Percentiles rank a stretch among this genome's conserved stretches.
These are phyloP conservation scores for honey bee (Apis mellifera) DNA, from an alignment of 1,140 invertebrate genomes.

Conservation along the genomic window DNA sequence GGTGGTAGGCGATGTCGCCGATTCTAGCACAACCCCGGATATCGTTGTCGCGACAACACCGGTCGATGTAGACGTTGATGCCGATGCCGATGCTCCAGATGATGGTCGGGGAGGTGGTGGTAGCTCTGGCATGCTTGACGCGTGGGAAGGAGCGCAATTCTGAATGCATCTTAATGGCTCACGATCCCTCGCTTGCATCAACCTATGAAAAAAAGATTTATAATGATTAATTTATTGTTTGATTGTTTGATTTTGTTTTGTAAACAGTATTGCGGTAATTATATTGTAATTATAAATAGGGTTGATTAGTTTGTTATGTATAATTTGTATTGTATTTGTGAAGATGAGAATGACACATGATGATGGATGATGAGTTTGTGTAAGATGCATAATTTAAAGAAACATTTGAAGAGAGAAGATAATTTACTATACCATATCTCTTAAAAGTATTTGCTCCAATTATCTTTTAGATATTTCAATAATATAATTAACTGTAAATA, in stretches of 20 bases:
- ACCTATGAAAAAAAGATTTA: constrained; percentile 70
- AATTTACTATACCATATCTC: too few relatives aligned
- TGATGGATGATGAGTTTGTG: neutral
- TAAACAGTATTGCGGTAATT: neutral
- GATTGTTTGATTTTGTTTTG: neutral
- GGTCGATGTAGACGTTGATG: constrained; percentile 83
- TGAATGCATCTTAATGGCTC: constrained; percentile 82
- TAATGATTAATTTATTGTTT: neutral
- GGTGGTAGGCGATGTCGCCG: constrained; percentile 67
- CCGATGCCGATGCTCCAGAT: constrained; percentile 66
- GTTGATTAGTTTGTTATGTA: neutral
- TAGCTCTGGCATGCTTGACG: constrained; percentile 87
- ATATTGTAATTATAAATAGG: neutral
- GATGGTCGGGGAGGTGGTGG: constrained; percentile 73
- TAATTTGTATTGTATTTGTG: neutral
- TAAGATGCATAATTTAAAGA: neutral
- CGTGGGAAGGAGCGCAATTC: constrained; percentile 78
- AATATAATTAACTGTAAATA: too few relatives aligned
- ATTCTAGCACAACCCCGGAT: constrained; percentile 52
- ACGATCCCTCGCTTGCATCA: constrained; percentile 83
- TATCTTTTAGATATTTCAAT: too few relatives aligned
- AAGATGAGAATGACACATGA: neutral
- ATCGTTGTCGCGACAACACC: constrained; percentile 78
- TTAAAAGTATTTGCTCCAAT: too few relatives aligned
- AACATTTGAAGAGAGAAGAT: neutral